phyloP scores from a whole-genome alignment of 2,888 invertebrate species.

The Acleris sparsana region DNA sequence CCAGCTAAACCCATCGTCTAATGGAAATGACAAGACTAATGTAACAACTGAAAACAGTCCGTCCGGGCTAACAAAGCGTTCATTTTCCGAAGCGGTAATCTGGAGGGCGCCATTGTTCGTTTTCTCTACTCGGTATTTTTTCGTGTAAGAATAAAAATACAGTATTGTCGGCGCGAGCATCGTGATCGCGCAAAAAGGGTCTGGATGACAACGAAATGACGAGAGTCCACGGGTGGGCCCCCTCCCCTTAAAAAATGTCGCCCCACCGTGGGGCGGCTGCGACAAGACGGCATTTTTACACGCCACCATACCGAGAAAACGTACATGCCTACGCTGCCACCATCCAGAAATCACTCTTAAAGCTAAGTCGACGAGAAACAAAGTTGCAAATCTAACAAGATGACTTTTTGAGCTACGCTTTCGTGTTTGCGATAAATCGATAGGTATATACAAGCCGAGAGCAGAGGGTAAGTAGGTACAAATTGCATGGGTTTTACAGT shows the following conservation, averaged over 20 bases:
- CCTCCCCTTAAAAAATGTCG: conserved; percentile 72
- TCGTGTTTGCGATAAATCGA: conserved; percentile 79
- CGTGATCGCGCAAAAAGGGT: conserved; percentile 77
- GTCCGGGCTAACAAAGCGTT: conserved; percentile 79
- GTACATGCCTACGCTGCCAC: conserved; percentile 53
- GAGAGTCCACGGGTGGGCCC: conserved; percentile 72
- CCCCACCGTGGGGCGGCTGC: conserved; percentile 74
- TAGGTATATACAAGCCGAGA: conserved; percentile 69
- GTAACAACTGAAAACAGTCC: conserved; percentile 78
- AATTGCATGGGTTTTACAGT: conserved; percentile 77
- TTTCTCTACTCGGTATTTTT: conserved; percentile 69
- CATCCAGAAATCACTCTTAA: conserved; percentile 54
- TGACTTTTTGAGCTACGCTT: conserved; percentile 71
- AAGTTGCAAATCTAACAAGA: conserved; percentile 41
- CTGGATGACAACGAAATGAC: conserved; percentile 82
- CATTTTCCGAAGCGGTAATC: conserved; percentile 83
- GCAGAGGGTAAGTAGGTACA: conserved; percentile 76
- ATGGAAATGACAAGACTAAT: conserved; percentile 79
- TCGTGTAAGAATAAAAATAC: conserved; percentile 79
- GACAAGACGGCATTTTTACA: conserved; percentile 81
- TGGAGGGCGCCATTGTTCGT: conserved; percentile 81
- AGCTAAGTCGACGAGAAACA: conserved; percentile 41
- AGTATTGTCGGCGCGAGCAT: conserved; percentile 79
- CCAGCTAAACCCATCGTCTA: conserved; percentile 58
- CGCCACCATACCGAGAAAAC: conserved; percentile 61